A percentile compares a stretch with the other conserved stretches of the same genome.
Conservation (phyloP, 2,888 invertebrate species). For the Phania funesta region DNA sequence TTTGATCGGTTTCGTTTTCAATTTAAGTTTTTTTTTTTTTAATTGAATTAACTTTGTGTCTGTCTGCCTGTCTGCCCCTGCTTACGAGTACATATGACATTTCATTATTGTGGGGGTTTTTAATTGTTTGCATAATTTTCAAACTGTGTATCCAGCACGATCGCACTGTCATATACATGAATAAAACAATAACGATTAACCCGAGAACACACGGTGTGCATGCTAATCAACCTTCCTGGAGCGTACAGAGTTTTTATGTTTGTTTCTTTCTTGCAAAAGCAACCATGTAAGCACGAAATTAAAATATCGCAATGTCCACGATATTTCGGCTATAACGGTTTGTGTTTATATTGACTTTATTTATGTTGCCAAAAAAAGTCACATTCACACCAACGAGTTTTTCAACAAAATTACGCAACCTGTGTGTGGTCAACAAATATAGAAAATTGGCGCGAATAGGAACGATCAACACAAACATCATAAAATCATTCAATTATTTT, state of each 20-base stretch:
- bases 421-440: constrained; percentile 31
- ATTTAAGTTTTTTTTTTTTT: constrained; percentile 33
- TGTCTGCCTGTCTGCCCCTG: not conserved
- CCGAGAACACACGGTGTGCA: constrained; percentile 34
- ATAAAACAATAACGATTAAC: constrained; percentile 47
- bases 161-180: constrained; percentile 4
- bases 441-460: constrained; percentile 21
- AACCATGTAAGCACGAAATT: constrained; percentile 27
- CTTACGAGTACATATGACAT: constrained; percentile 27
- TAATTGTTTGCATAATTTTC: constrained; percentile 63
- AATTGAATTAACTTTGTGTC: constrained; percentile 28
- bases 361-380: constrained; percentile 61
- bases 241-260: not conserved
- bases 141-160: constrained; percentile 39
- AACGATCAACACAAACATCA: not conserved
- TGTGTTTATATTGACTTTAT: not conserved
- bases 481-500: not conserved
- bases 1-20: constrained; percentile 56
- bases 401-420: constrained; percentile 39
- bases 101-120: constrained; percentile 45
- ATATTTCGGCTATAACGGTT: constrained; percentile 20
- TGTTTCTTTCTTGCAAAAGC: constrained; percentile 33
- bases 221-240: constrained; percentile 23
- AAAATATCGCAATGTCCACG: constrained; percentile 14
- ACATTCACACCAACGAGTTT: not conserved